Base-by-base conservation (phyloP, 2,888 invertebrate genomes). In the Synanthedon myopaeformis region DNA sequence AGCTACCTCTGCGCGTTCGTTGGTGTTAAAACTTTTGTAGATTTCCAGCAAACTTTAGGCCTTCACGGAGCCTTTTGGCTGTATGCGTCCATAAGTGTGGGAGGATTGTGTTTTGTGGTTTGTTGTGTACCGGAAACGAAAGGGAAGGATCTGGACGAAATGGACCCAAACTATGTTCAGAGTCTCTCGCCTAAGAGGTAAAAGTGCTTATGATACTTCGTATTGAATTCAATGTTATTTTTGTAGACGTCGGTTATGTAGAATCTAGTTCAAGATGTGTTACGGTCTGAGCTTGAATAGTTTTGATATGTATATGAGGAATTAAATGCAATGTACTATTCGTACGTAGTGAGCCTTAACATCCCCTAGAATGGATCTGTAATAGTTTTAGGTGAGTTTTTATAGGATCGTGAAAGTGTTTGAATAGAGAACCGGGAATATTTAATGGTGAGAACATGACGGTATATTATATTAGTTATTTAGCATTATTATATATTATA, bases 111-210 rank as follows among this genome's bases (percentile, higher is more conserved):
- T 72, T 96, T 96, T 76, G 94, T 96, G 1, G 93, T 94, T 3
- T 92, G 93, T 68, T 94, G 92, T 72, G 94, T 97, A 8, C 96
- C 96, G 0, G 96, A 97, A 82, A 97, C 97, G 4, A 96, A 95
- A 76, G 96, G 96, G 0, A 93, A 93, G 63, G 95, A 96, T 71
- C 85, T 97, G 64, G 95, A 95, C 72, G 96, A 96, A 78, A 96
- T 96, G 91, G 93, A 94, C 70, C 91, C 92, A 41, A 91, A 91
- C 67, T 90, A 90, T 65, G 90, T 90, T 42, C 84, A 80, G 59
- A 87, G 76, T 70, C 64, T 87, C 11, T 86, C 85, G 1, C 83
- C 83, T 10, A 87, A 86, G 57, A 79, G 85, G 70, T 87, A 85
- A 74, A 35, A 66, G 53, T 55, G 35, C 49, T 45, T 45, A 13